These are phyloP conservation scores for Hyperoodon ampullatus DNA, from an alignment of 2,113 vertebrate species.

Conservation along the genomic window DNA sequence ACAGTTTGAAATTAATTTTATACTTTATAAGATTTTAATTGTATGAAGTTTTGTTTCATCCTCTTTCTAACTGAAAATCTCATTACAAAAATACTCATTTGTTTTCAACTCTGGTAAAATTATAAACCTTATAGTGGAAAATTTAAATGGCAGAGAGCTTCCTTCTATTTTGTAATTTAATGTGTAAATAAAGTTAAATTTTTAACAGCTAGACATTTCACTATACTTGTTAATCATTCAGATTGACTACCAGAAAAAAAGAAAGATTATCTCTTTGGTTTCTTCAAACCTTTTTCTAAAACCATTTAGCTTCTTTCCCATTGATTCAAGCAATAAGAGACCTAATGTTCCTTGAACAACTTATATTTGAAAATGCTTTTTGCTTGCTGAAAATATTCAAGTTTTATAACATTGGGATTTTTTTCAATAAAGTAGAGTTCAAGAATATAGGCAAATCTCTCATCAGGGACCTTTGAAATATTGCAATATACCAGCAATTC, in stretches of 20 bases:
- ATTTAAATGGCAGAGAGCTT: neutral
- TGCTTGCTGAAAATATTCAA: slow-evolving; percentile 66
- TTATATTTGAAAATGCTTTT: slow-evolving; percentile 65
- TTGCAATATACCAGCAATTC: slow-evolving; percentile 41
- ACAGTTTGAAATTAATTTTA: slow-evolving; percentile 50
- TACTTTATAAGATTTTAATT: slow-evolving; percentile 49
- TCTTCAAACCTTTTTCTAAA: slow-evolving; percentile 66
- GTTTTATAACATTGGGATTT: slow-evolving; percentile 62
- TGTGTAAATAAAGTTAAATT: slow-evolving; percentile 72
- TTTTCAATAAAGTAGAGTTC: slow-evolving; percentile 66
- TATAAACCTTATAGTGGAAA: neutral
- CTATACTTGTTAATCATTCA: slow-evolving; percentile 51
- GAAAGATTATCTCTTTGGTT: slow-evolving; percentile 69
- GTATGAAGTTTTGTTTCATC: slow-evolving; percentile 26
- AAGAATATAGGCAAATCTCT: slow-evolving; percentile 70
- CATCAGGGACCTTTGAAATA: slow-evolving; percentile 61
- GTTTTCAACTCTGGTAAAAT: slow-evolving; percentile 54
- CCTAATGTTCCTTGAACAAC: slow-evolving; percentile 76
- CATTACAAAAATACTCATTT: slow-evolving; percentile 57
- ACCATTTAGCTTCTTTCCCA: slow-evolving; percentile 62
- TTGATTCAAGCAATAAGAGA: slow-evolving; percentile 69
- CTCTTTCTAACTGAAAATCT: slow-evolving; percentile 36
- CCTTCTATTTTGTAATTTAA: slow-evolving; percentile 61
- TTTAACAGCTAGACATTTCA: slow-evolving; percentile 51
- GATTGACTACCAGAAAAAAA: slow-evolving; percentile 42